Evolutionary conservation across 2,113 vertebrate genomes (phyloP), one percentile per base, ranked within the genome.

Genomic region (Elaphurus davidianus): DNA sequence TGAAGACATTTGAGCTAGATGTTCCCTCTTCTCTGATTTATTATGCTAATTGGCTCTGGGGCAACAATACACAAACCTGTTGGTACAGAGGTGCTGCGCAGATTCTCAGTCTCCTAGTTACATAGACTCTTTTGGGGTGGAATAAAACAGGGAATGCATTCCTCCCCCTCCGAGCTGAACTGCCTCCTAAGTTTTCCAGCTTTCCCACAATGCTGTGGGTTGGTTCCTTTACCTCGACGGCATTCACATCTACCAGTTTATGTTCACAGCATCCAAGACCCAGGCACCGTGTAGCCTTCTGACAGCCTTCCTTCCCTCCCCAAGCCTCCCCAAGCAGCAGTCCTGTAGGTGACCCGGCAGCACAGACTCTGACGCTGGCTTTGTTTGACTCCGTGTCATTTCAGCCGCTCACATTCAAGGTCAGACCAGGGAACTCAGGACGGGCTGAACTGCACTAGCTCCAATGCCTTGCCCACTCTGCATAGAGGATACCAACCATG

Each of bases 211-310:
- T 3, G 0, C 8, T 4, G 33, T 1, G 0, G 7, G 19, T 30
- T 8, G 45, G 62, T 33, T 21, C 1, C 3, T 30, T 16, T 12
- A 7, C 76, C 15, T 17, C 2, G 0, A 23, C 0, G 28, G 86
- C 0, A 0, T 13, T 1, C 11, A 2, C 3, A 1, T 74, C 87
- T 21, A 43, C 25, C 11, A 55, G 1, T n/a, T n/a, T 30, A 5
- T 0, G 0, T 21, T 79, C 50, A 8, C 3, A 1, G 3, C 1
- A 15, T 78, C 60, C 33, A 16, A 89, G 60, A 74, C 45, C 13
- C 21, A 54, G n/a, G 30, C 14, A 2, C n/a, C 9, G 0, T 7
- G 11, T 3, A 59, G 28, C 30, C 40, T 87, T 28, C 40, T 6
- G 1, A 27, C 6, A 25, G 17, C 4, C 15, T 76, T 83, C 40